Evolutionary conservation across 2,888 invertebrate genomes (phyloP), one percentile per base, ranked within the genome.

Genomic region (Aquatica leii): DNA sequence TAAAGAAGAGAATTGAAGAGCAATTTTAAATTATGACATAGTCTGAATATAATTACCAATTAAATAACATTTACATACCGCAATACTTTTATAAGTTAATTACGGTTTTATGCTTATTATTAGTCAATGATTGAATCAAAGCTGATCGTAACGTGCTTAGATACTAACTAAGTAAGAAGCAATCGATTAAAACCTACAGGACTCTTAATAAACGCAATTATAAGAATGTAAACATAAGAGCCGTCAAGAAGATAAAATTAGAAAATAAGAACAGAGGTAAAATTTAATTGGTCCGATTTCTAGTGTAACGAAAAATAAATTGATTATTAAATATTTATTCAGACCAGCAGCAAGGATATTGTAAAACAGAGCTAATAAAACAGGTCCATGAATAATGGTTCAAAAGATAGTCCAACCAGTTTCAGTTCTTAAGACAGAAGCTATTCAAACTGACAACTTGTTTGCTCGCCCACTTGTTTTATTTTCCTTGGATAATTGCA

Each of bases 261-360:
- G 56, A 21, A 57, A 40, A 50, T 37, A 49, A 31, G 35, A 34
- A 17, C 37, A 2, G 35, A 59, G 52, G 51, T 59, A 51, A 40
- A 59, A 18, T 31, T 59, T 69, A 72, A 71, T 72, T 66, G 66
- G 68, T 67, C 66, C 61, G 70, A 69, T 73, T 73, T 69, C 62
- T 69, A 74, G 52, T 24, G 24, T 65, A 66, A 59, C 53, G 65
- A 66, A 73, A 72, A 75, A 75, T 72, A 73, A 76, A 76, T 76
- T 76, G 75, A 74, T 73, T 73, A 76, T 75, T 75, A 76, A 76
- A 76, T 73, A 76, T 76, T 75, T 73, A 76, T 69, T 62, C 63
- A 58, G 67, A 66, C 66, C 59, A 70, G 72, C 68, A 69, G 71
- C 70, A 66, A 54, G 69, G 72, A 72, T 68, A 71, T 70, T 72